Evolutionary conservation across 2,113 vertebrate genomes (phyloP).

Genomic region (Odocoileus hemionus): DNA sequence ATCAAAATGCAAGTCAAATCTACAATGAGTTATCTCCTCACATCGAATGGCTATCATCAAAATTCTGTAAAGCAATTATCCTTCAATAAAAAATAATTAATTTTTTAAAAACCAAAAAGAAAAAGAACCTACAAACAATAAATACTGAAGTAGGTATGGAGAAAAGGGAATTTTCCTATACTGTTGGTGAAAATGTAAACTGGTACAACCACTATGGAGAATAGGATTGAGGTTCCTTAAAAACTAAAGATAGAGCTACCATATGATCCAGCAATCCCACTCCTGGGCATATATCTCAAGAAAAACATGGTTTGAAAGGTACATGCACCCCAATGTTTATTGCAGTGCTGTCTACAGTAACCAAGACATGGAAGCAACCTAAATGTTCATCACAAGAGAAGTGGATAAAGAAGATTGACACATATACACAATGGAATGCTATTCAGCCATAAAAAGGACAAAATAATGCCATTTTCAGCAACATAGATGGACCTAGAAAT

Average conservation of each 20-base stretch:
- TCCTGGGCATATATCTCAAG: not conserved
- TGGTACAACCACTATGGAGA: not conserved
- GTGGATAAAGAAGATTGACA: not conserved
- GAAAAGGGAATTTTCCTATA: not conserved
- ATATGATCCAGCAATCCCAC: not conserved
- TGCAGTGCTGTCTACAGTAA: not conserved
- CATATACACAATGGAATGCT: accelerated
- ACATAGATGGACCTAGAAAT: not conserved
- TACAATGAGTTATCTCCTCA: not conserved
- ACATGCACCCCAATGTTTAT: not conserved
- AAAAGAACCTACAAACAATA: not conserved
- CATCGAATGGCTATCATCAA: accelerated
- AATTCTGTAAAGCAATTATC: not conserved
- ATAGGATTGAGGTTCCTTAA: not conserved
- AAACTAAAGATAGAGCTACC: not conserved
- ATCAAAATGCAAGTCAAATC: not conserved
- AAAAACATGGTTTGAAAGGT: not conserved
- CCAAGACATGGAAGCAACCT: not conserved
- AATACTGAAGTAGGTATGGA: not conserved
- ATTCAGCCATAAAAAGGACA: not conserved
- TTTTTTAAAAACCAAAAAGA: not conserved
- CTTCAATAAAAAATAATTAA: not conserved
- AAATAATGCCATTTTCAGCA: not conserved
- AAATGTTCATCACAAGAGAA: not conserved
- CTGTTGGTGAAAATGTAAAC: not conserved